These are phyloP conservation scores for Mactromeris polynyma DNA, from an alignment of 2,888 invertebrate genomes.

Conservation along the genomic window DNA sequence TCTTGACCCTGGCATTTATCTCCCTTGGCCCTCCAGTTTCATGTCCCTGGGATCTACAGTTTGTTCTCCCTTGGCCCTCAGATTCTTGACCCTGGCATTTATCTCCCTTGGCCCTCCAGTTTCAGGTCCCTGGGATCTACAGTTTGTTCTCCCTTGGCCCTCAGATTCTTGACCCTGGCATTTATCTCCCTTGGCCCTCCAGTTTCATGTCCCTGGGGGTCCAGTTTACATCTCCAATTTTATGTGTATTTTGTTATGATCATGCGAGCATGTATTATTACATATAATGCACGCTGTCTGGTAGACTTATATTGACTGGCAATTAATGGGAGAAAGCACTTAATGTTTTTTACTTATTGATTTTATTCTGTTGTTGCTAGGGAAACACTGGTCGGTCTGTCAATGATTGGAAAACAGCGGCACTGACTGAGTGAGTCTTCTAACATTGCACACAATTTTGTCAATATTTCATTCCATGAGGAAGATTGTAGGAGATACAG, in stretches of 20 bases:
- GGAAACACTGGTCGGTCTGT: slow-evolving; percentile 40
- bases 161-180: no score
- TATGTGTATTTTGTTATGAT: background rate
- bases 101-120: no score
- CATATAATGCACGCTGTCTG: background rate
- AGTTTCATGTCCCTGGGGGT: no score
- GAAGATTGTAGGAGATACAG: background rate
- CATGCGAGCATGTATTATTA: slow-evolving; percentile 5
- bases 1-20: no score
- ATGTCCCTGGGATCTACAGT: no score
- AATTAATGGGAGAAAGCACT: slow-evolving; percentile 34
- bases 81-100: no score
- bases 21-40: no score
- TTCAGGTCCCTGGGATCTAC: no score
- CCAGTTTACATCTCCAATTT: no score
- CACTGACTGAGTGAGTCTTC: slow-evolving; percentile 14
- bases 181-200: no score
- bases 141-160: no score
- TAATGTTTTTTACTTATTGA: slow-evolving; percentile 49
- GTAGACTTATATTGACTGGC: slow-evolving; percentile 33
- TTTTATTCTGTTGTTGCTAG: slow-evolving; percentile 43
- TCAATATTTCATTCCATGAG: background rate
- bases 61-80: no score
- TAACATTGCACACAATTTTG: background rate
- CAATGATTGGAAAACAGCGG: slow-evolving; percentile 23